phyloP scores from a whole-genome alignment of 2,888 invertebrate species.

The Seira musarum region DNA sequence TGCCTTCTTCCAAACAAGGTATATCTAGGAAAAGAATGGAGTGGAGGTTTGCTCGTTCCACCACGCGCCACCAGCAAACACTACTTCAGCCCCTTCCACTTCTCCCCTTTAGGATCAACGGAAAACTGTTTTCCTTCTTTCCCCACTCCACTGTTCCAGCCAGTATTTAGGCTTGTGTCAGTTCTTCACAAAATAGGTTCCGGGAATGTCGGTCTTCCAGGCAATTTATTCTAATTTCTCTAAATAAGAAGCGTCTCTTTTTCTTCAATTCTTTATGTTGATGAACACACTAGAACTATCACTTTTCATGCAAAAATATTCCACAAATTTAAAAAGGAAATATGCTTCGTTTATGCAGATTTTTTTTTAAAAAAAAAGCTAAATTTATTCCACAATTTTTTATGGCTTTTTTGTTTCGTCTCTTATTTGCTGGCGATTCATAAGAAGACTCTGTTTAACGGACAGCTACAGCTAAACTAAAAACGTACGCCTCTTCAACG shows the following conservation, averaged over 20 bases:
- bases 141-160: neutral
- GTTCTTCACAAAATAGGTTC: neutral
- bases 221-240: neutral
- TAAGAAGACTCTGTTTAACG: conserved; percentile 38
- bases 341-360: neutral
- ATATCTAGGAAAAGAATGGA: neutral
- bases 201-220: neutral
- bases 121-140: neutral
- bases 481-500: neutral
- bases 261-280: too few relatives aligned
- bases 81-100: neutral
- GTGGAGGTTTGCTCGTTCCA: neutral
- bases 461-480: conserved; percentile 35
- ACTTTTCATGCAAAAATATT: neutral
- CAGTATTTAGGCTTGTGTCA: neutral
- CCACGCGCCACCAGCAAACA: neutral
- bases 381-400: neutral
- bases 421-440: conserved; percentile 7
- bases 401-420: conserved; percentile 13
- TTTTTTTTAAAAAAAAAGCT: conserved; percentile 18
- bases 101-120: neutral
- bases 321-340: neutral
- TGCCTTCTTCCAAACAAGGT: neutral
- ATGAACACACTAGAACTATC: too few relatives aligned
- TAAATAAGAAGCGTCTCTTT: neutral